Percentiles rank a stretch among this genome's conserved stretches.
Conservation (phyloP, 1,140 invertebrate species). For the Drosophila parabipectinata region DNA sequence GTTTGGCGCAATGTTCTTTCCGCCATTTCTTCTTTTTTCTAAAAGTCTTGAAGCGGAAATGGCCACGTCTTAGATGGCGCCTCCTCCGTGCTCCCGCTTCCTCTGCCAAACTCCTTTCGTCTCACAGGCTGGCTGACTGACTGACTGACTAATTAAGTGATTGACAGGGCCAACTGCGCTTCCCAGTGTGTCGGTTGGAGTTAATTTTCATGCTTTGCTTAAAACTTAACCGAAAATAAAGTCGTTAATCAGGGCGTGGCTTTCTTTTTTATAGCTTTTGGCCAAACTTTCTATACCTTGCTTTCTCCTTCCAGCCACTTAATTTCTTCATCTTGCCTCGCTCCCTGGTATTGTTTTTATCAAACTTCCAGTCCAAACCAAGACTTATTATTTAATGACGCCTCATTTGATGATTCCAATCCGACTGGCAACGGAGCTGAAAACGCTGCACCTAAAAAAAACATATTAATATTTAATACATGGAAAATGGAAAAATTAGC, state of each 20-base stretch:
- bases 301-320: neutral
- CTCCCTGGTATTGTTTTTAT: conserved; percentile 8
- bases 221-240: conserved; percentile 59
- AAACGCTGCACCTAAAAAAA: conserved; percentile 8
- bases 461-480: neutral
- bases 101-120: neutral
- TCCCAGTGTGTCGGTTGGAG: conserved; percentile 20
- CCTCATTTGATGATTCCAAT: conserved; percentile 63
- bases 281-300: conserved; percentile 50
- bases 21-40: conserved; percentile 8
- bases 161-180: conserved; percentile 43
- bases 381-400: conserved; percentile 80
- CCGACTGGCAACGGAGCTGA: conserved; percentile 23
- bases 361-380: conserved; percentile 36
- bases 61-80: conserved; percentile 70
- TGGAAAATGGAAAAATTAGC: too few species aligned
- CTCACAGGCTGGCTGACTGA: conserved; percentile 15
- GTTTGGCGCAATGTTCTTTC: conserved; percentile 70
- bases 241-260: conserved; percentile 56
- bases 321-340: neutral
- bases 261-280: conserved; percentile 70
- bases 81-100: conserved; percentile 6
- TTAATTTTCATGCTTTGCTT: conserved; percentile 33
- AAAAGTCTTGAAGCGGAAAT: conserved; percentile 66
- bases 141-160: conserved; percentile 45